Conservation (phyloP, 2,888 invertebrate species). For the Orchestes rusci region DNA sequence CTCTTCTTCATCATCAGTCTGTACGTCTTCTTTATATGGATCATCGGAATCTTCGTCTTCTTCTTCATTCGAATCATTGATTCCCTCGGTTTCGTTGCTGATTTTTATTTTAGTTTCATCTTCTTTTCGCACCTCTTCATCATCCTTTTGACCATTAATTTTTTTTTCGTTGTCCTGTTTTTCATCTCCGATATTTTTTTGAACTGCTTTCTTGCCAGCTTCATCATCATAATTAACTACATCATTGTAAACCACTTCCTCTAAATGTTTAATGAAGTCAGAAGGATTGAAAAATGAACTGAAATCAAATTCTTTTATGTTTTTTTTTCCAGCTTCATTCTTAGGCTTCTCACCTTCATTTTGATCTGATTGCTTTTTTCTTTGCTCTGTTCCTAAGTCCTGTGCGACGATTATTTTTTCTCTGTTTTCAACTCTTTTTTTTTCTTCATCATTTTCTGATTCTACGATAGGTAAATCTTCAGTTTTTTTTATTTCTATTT, state of each 20-base stretch:
- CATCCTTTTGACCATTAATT: slow-evolving; percentile 7
- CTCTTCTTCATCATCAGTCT: slow-evolving; percentile 3
- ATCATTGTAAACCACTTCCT: slow-evolving; percentile 9
- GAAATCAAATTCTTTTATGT: slow-evolving; percentile 3
- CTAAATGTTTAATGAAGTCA: slow-evolving; percentile 13
- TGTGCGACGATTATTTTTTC: background rate
- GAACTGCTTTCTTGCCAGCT: background rate
- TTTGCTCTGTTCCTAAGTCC: background rate
- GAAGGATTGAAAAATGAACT: slow-evolving; percentile 5
- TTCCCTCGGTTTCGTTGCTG: background rate
- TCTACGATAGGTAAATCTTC: too few species aligned
- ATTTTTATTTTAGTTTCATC: background rate
- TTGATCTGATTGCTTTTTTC: background rate
- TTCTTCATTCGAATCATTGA: slow-evolving; percentile 3
- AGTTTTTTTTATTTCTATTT: background rate
- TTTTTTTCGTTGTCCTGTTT: slow-evolving; percentile 2
- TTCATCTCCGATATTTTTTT: background rate
- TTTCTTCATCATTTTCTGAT: slow-evolving; percentile 1
- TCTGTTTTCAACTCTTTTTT: background rate
- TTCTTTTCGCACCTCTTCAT: slow-evolving; percentile 4
- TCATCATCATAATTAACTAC: too few species aligned
- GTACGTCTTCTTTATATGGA: slow-evolving; percentile 1
- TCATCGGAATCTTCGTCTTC: slow-evolving; percentile 8
- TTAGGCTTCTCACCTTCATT: background rate
- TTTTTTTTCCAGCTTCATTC: background rate